Conservation (phyloP, 2,888 invertebrate species). For the Pristionchus fissidentatus region DNA sequence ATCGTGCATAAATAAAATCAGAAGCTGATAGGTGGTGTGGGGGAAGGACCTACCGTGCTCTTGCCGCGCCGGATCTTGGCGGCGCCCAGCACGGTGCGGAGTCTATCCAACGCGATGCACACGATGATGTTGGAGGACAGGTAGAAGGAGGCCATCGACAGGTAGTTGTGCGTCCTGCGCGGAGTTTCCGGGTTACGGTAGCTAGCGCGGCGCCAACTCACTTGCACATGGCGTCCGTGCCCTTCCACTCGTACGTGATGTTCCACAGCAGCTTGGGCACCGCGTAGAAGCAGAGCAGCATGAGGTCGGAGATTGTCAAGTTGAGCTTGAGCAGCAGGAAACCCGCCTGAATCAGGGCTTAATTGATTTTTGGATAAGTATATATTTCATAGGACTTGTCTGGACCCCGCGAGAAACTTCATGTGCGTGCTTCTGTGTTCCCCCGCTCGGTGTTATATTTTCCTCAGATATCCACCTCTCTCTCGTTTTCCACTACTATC, state of each 20-base stretch:
- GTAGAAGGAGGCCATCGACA: slow-evolving; percentile 73
- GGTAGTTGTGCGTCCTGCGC: slow-evolving; percentile 61
- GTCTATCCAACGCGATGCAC: slow-evolving; percentile 72
- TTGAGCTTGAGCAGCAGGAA: slow-evolving; percentile 73
- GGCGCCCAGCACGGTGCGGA: slow-evolving; percentile 71
- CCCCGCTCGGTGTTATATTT: no score
- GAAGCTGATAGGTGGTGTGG: not conserved
- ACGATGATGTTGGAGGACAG: slow-evolving; percentile 73
- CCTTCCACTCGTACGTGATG: slow-evolving; percentile 70
- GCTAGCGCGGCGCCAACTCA: not conserved
- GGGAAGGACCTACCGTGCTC: slow-evolving; percentile 17
- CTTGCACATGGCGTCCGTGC: slow-evolving; percentile 67
- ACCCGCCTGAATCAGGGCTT: slow-evolving; percentile 60
- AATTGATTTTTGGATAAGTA: no score
- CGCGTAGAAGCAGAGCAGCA: slow-evolving; percentile 61
- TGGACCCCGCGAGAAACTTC: no score
- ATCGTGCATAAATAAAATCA: not conserved
- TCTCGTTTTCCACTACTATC: no score
- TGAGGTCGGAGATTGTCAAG: slow-evolving; percentile 71
- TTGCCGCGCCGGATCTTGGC: slow-evolving; percentile 54
- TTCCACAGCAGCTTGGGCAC: slow-evolving; percentile 71
- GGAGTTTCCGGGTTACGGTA: not conserved
- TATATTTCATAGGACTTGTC: no score
- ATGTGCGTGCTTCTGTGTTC: no score
- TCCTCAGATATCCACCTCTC: no score